Evolutionary conservation across 2,888 invertebrate genomes (phyloP), one percentile per base, ranked within the genome.

Genomic region (Conomelus anceps): DNA sequence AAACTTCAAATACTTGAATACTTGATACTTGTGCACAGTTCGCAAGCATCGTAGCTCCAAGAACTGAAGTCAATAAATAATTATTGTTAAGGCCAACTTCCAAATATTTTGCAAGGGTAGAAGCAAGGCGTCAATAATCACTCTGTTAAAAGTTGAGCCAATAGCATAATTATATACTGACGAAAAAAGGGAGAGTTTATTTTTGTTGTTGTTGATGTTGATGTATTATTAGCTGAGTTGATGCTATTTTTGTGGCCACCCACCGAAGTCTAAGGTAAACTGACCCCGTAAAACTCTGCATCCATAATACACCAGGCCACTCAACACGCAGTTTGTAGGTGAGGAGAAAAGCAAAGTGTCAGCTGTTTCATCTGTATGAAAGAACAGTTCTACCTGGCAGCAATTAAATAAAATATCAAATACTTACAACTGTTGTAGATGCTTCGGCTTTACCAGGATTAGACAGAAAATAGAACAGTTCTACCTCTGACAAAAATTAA

Each of bases 201-300:
- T 26, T 20, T n/a, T n/a, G 63, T 63, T 63, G 34, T 34, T 34
- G 9, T 63, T 63, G 63, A n/a, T 63, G 63, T 63, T 63, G 63
- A 63, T n/a, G 63, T 63, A 63, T n/a, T n/a, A 63, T 89, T 88
- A 88, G 88, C 87, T 29, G 88, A 87, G 89, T 86, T 29, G 26
- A 24, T 22, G 89, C 87, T 89, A 89, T 89, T 89, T 89, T 41
- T n/a, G 87, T 86, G 88, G 22, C 89, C 89, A 84, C 89, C 89
- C 86, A 88, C 89, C 24, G 41, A 86, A 85, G 41, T 63, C 63
- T 63, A 63, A 63, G 63, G 63, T 63, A 63, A 63, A 63, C 63
- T 63, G 63, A 63, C 63, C 63, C 63, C 63, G 63, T n/a, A 63
- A 63, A 63, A 63, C 63, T 63, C n/a, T n/a, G n/a, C 20, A n/a